Base-by-base conservation (phyloP, 2,113 vertebrate genomes). In the Nestor notabilis region DNA sequence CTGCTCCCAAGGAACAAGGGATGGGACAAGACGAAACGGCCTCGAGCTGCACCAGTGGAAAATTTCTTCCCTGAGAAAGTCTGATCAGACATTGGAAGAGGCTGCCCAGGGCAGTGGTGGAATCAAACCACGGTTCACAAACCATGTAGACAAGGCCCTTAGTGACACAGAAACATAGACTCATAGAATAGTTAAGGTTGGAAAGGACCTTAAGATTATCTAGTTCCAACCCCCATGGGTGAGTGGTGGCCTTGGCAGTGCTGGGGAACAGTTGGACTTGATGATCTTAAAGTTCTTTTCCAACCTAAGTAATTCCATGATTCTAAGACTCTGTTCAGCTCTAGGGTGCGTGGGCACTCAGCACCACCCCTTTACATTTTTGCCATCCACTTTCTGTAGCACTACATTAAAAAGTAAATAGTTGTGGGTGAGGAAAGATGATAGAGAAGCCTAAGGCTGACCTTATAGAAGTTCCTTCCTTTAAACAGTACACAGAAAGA, bases 351-450 rank as follows among this genome's bases (percentile, higher is more conserved):
- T 43, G 28, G 58, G 25, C 56, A 15, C 31, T 37, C 11, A 58
- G 20, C 10, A 29, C 6, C 19, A 35, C 60, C 14, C 20, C 9
- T 1, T 76, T 27, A 35, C 5, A 43, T 16, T 74, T 72, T 78
- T 76, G 39, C 28, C 11, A 28, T 50, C 12, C 7, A 9, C 9
- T 55, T 76, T 65, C 24, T 37, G 27, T 2, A 47, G 10, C 11
- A 11, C 29, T 47, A 29, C 6, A 3, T 53, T 53, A 17, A 53
- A 79, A 83, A 53, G 13, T 53, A 20, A 18, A 28, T 49, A n/a
- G 25, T 13, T 43, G 9, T 25, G 7, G 24, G 25, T 17, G 27
- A 28, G 0, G 2, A 44, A 56, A 44, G 28, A 33, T 1, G 2
- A 63, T 8, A 9, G 24, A 61, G 27, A 77, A 83, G 9, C 17